These are phyloP conservation scores for Philonicus albiceps DNA, from an alignment of 2,888 invertebrate genomes.

Conservation along the genomic window DNA sequence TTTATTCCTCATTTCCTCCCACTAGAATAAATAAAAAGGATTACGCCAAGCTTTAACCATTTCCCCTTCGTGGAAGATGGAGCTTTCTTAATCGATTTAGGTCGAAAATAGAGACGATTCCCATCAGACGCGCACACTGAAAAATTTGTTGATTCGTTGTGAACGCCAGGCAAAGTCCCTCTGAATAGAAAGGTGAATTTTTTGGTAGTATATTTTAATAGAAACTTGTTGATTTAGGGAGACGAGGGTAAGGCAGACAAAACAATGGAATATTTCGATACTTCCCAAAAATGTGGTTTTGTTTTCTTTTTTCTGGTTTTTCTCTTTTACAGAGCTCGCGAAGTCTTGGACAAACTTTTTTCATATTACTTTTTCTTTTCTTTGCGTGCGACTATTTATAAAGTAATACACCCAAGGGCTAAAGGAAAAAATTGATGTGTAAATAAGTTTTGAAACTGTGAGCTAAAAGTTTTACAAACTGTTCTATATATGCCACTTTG, in stretches of 20 bases:
- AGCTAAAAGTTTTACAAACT: neutral
- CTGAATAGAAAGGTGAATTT: neutral
- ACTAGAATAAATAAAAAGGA: neutral
- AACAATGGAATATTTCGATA: neutral
- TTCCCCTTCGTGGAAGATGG: neutral
- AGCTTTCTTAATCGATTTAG: conserved; percentile 17
- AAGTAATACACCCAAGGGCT: neutral
- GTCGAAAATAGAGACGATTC: conserved; percentile 27
- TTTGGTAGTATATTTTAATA: neutral
- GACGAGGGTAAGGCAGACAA: neutral
- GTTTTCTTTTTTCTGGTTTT: too few relatives aligned
- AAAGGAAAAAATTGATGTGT: neutral
- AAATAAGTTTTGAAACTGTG: neutral
- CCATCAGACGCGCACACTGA: neutral
- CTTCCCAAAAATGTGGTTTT: neutral
- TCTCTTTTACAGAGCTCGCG: neutral
- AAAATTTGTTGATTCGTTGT: neutral
- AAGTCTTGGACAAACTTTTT: neutral
- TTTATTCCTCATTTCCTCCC: neutral
- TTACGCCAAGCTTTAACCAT: neutral
- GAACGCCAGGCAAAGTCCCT: neutral
- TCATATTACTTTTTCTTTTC: neutral
- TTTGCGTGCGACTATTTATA: neutral
- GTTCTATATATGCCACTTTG: neutral
- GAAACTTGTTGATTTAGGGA: neutral